These are phyloP conservation scores for Sylvia atricapilla DNA, from an alignment of 2,113 vertebrate genomes.

Conservation along the genomic window DNA sequence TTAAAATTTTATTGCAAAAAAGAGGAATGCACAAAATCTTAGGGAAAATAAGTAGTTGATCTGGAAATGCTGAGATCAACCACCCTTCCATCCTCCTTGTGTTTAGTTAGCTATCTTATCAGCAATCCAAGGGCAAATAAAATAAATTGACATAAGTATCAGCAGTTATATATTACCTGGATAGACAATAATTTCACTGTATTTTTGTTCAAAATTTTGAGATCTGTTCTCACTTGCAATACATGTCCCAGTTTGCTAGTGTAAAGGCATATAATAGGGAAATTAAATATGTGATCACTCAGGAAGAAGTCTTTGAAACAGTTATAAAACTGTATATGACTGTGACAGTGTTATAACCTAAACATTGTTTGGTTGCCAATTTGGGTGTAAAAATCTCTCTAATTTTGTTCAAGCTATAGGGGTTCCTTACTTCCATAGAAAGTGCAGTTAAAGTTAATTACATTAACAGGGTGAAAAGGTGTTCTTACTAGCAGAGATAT, in stretches of 20 bases:
- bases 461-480: neutral
- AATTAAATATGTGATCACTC: neutral
- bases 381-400: neutral
- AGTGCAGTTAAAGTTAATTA: neutral
- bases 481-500: neutral
- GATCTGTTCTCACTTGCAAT: neutral
- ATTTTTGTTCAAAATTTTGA: neutral
- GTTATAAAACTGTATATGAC: neutral
- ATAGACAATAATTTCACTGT: neutral
- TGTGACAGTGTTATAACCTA: neutral
- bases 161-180: neutral
- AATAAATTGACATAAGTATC: neutral
- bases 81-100: rapidly evolving
- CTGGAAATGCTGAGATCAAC: neutral
- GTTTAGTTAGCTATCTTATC: neutral
- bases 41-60: neutral
- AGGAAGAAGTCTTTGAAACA: neutral
- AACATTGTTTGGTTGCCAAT: neutral
- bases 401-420: neutral
- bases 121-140: neutral
- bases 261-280: neutral
- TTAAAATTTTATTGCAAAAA: neutral
- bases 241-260: neutral
- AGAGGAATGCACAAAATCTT: neutral
- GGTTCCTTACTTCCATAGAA: neutral